Conservation (phyloP, 2,888 invertebrate species). For the Osmoderma eremita region DNA sequence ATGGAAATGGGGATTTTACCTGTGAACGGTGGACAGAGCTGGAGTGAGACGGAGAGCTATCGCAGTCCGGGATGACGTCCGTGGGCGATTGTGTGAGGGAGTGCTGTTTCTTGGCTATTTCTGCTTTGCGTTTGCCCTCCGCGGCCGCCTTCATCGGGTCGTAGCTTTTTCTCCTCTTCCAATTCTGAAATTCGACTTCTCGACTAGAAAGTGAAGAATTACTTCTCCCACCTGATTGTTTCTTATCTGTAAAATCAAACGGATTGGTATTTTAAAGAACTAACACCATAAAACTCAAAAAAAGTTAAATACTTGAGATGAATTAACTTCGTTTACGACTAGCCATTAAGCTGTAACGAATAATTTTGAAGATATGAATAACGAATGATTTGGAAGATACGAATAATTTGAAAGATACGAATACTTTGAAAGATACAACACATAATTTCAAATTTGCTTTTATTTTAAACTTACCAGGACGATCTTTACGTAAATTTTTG, state of each 20-base stretch:
- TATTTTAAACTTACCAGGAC: slow-evolving; percentile 38
- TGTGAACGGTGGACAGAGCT: slow-evolving; percentile 64
- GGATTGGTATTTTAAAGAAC: not conserved
- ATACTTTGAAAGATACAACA: too few relatives aligned
- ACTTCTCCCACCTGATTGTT: slow-evolving; percentile 71
- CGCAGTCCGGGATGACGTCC: slow-evolving; percentile 58
- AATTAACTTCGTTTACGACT: too few relatives aligned
- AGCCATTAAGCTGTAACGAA: too few relatives aligned
- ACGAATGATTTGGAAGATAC: too few relatives aligned
- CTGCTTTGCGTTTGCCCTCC: slow-evolving; percentile 78
- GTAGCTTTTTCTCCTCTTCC: slow-evolving; percentile 95
- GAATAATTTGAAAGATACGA: too few relatives aligned
- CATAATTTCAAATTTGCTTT: slow-evolving; percentile 3
- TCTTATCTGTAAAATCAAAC: slow-evolving; percentile 58
- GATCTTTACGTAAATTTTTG: slow-evolving; percentile 56
- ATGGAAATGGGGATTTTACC: slow-evolving; percentile 49
- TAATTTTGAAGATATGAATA: too few relatives aligned
- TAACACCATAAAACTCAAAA: too few relatives aligned
- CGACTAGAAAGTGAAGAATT: slow-evolving; percentile 78
- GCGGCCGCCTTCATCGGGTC: slow-evolving; percentile 95
- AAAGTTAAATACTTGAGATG: too few relatives aligned
- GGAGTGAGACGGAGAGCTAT: slow-evolving; percentile 63
- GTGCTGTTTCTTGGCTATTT: slow-evolving; percentile 64
- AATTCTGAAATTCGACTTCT: slow-evolving; percentile 91
- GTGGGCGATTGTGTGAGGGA: slow-evolving; percentile 61